A percentile compares a stretch with the other conserved stretches of the same genome.
Conservation (phyloP, 2,797 vertebrate species). For the Choloepus didactylus region DNA sequence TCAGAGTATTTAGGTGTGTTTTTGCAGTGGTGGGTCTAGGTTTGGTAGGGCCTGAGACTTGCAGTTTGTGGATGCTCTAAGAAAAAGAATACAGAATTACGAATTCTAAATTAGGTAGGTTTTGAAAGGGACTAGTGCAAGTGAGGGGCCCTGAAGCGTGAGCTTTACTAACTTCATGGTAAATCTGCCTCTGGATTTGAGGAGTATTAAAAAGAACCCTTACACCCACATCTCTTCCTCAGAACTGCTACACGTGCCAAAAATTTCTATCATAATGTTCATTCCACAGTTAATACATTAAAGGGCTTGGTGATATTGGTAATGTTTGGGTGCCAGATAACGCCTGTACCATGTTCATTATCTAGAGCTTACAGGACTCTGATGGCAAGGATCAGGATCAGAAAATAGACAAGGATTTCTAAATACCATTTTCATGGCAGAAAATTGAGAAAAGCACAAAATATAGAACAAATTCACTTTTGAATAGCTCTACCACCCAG, state of each 20-base stretch:
- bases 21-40: background rate
- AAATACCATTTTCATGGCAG: background rate
- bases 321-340: background rate
- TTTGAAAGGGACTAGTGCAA: background rate
- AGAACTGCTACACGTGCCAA: background rate
- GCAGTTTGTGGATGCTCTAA: background rate
- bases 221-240: background rate
- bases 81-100: slow-evolving; percentile 25
- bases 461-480: background rate
- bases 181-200: slow-evolving; percentile 15
- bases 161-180: background rate
- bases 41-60: background rate
- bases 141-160: background rate
- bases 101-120: slow-evolving; percentile 3
- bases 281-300: background rate
- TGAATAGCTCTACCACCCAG: background rate
- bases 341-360: background rate
- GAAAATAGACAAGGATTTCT: background rate
- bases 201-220: background rate
- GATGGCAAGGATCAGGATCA: background rate
- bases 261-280: slow-evolving; percentile 17
- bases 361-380: background rate
- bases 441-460: slow-evolving; percentile 15
- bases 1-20: background rate
- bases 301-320: background rate